Evolutionary conservation across 2,113 vertebrate genomes (phyloP).

Genomic region (Paramormyrops kingsleyae): DNA sequence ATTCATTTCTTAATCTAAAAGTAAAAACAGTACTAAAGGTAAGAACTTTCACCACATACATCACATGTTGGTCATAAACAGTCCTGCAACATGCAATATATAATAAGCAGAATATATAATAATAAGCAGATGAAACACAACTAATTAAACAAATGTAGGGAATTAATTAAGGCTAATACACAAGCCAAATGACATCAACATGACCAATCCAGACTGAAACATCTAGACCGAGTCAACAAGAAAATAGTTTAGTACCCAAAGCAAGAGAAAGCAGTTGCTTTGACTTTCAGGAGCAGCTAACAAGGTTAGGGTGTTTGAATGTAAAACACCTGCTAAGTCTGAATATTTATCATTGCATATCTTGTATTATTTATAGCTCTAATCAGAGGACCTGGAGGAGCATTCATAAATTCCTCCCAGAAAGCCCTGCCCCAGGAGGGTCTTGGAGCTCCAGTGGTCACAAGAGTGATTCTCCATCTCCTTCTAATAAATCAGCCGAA

Average conservation of each 20-base stretch:
- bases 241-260: not conserved
- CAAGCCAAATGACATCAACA: not conserved
- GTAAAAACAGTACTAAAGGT: not conserved
- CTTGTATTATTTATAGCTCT: constrained; percentile 12
- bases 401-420: constrained; percentile 17
- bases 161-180: not conserved
- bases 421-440: constrained; percentile 2
- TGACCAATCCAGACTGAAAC: not conserved
- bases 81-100: not conserved
- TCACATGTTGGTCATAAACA: not conserved
- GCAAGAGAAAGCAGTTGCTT: not conserved
- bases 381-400: not conserved
- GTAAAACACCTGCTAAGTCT: constrained; percentile 19
- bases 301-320: constrained; percentile 10
- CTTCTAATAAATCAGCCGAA: constrained; percentile 11
- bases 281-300: constrained; percentile 6
- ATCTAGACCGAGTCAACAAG: not conserved
- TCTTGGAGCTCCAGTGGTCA: constrained; percentile 9
- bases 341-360: constrained; percentile 19
- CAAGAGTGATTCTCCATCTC: constrained; percentile 11
- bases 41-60: not conserved
- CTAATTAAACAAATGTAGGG: not conserved
- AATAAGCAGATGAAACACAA: not conserved
- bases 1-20: not conserved
- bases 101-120: not conserved